Percentiles rank a stretch among this genome's conserved stretches.
These are phyloP conservation scores for Hylomyscus alleni DNA, from an alignment of 2,797 vertebrate species.

Conservation along the genomic window DNA sequence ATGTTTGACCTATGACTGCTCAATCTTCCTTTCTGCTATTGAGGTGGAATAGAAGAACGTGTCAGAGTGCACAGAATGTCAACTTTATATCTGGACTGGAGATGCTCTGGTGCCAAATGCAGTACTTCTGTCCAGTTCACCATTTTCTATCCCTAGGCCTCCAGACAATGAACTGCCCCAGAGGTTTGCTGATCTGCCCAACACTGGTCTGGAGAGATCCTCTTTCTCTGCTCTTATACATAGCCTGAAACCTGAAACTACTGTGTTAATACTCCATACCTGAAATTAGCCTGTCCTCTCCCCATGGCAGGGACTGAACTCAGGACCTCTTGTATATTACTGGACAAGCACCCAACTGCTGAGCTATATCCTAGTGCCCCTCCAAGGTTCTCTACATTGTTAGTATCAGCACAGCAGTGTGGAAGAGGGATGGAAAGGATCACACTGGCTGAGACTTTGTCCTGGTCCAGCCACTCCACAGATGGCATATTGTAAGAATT, in stretches of 20 bases:
- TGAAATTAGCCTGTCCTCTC: neutral
- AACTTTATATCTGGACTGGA: neutral
- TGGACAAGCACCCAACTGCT: neutral
- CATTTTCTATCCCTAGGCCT: neutral
- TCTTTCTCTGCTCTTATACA: neutral
- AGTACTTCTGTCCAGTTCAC: neutral
- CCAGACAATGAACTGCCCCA: neutral
- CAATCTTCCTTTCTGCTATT: neutral
- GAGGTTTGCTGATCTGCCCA: neutral
- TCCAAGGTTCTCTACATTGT: neutral
- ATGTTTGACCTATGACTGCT: neutral
- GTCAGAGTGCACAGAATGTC: neutral
- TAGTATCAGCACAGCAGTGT: neutral
- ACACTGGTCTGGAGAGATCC: neutral
- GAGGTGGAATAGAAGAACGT: neutral
- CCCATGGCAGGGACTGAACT: neutral
- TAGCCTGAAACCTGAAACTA: neutral
- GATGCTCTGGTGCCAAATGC: neutral
- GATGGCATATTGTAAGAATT: too few relatives aligned
- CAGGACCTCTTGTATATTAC: neutral
- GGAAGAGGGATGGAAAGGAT: neutral
- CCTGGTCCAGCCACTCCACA: neutral
- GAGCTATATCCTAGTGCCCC: neutral
- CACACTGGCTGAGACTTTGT: neutral
- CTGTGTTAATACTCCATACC: neutral